These are phyloP conservation scores for Plectrocnemia conspersa DNA, from an alignment of 1,140 invertebrate genomes.

Conservation along the genomic window DNA sequence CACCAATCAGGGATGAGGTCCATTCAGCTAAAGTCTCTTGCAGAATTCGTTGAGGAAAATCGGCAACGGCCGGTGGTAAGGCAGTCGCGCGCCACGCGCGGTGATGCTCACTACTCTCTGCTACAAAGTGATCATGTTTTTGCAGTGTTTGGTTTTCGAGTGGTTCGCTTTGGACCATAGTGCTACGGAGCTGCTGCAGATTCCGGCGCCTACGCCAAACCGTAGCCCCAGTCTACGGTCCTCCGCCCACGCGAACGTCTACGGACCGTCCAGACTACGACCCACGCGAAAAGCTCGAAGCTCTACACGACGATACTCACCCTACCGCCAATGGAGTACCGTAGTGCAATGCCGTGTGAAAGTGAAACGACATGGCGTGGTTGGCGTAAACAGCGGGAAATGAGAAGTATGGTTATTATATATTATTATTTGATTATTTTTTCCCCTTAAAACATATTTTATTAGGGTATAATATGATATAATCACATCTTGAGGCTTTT, in stretches of 20 bases:
- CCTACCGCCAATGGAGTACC: background rate
- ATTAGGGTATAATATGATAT: no score
- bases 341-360: conserved; percentile 4
- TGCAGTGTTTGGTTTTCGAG: background rate
- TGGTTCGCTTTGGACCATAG: background rate
- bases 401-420: no score
- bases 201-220: background rate
- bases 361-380: no score
- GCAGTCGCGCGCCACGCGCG: conserved; percentile 38
- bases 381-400: no score
- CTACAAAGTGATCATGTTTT: background rate
- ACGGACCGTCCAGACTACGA: conserved; percentile 14
- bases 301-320: no score
- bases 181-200: conserved; percentile 14
- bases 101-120: background rate
- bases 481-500: no score
- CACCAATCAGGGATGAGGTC: conserved; percentile 41
- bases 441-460: no score
- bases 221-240: background rate
- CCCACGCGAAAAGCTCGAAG: conserved; percentile 15
- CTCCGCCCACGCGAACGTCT: conserved; percentile 19
- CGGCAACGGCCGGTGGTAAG: conserved; percentile 25
- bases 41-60: conserved; percentile 35
- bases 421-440: no score
- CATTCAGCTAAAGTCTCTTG: conserved; percentile 40